Base-by-base conservation (phyloP, 2,888 invertebrate genomes). In the Trachelus troglodyta region DNA sequence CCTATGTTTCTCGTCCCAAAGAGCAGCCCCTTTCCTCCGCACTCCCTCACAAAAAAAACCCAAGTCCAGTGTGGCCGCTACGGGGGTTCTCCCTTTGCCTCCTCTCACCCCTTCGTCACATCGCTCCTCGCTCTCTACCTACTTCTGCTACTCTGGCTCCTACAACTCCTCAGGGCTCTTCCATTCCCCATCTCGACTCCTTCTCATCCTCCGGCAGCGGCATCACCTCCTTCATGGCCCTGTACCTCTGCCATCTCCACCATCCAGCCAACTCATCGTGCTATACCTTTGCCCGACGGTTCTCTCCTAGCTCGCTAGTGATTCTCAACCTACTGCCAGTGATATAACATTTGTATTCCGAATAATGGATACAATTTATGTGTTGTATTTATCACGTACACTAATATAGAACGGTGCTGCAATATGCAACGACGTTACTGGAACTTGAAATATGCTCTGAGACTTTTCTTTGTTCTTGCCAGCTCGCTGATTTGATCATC, bases 1-100 rank as follows among this genome's bases (percentile, higher is more conserved):
- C 79, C 79, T 79, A 82, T 84, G 84, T 84, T 85, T 81, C 87
- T 87, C 86, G 81, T 85, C 86, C 86, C 86, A 86, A 82, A 84
- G 85, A 85, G 83, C 85, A 83, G 82, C 84, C 83, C 85, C 74
- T 76, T 71, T 76, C 75, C 75, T 76, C 79, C 77, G 40, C 77
- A 69, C 71, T 73, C 31, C 79, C 77, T 77, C 76, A 31, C 76
- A 31, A 75, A 77, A 34, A 77, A 75, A 76, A 11, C 69, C 76
- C 75, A 34, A 78, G 75, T 74, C 90, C 90, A 89, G 90, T 87
- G 87, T 88, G 89, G 88, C 88, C 89, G 89, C 89, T 86, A 88
- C 88, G 88, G 88, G 88, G 87, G 87, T 85, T 87, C 87, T 86
- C 87, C 87, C 87, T 87, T 84, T 82, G 84, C 83, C 86, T 86